Base-by-base conservation (phyloP, 2,797 vertebrate genomes). In the Hippopotamyrus pictus region DNA sequence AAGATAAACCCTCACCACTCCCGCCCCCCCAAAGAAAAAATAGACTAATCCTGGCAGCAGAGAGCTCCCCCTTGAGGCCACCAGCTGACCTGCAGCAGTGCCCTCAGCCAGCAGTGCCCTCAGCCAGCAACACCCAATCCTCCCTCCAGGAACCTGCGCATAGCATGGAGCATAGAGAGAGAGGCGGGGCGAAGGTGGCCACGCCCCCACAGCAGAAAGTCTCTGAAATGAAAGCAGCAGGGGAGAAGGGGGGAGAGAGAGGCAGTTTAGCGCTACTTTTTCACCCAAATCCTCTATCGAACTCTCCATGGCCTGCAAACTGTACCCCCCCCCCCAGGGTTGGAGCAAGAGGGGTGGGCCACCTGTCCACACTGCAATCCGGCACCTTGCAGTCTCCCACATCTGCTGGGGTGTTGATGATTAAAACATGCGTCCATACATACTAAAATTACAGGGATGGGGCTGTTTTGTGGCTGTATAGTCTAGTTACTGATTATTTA, bases 61-160 rank as follows among this genome's bases (percentile, higher is more conserved):
- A 86, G 14, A n/a, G 22, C 48, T 46, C 57, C 11, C 53, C 50
- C 33, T 37, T 59, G 86, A 88, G 54, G 37, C 94, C 89, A 96
- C 93, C 93, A 94, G 96, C 96, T 96, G 96, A 95, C 96, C 96
- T 94, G 95, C 96, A 96, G 96, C 96, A 96, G 94, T 96, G 94
- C 95, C 94, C 86, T 93, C 93, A 93, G 94, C 94, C 94, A 91
- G 96, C 96, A 95, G 94, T 96, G 94, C 95, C 94, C 86, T 93
- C 93, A 93, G 94, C 94, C 94, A 91, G 92, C 92, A 93, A 51
- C 84, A 90, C 90, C 90, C 88, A 92, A 91, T 54, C 69, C 90
- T 90, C 90, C 89, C 91, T 92, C 7, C 90, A 91, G 89, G 89
- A 90, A 90, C 89, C 90, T 48, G 89, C 53, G 86, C 37, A 79